phyloP scores from a whole-genome alignment of 2,113 vertebrate species.

The Gallinago jamesoni region DNA sequence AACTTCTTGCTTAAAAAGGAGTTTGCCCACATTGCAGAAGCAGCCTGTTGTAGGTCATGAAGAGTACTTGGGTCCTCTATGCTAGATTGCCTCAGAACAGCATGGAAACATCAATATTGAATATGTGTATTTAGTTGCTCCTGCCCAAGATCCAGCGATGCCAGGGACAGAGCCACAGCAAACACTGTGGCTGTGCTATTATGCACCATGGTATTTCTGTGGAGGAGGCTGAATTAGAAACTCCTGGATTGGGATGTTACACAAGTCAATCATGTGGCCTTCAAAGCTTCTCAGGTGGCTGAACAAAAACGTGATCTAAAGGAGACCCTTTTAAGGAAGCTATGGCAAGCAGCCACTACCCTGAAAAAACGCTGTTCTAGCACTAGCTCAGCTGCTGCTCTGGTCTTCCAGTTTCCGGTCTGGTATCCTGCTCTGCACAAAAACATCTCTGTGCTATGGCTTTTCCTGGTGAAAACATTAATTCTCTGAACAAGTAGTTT shows the following conservation, averaged over 20 bases:
- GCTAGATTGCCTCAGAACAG: not conserved
- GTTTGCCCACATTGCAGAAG: not conserved
- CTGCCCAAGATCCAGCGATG: not conserved
- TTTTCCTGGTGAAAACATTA: not conserved
- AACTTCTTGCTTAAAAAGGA: not conserved
- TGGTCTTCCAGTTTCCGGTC: constrained; percentile 32
- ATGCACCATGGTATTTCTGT: not conserved
- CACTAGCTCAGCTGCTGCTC: constrained; percentile 12
- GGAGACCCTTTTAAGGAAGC: constrained; percentile 25
- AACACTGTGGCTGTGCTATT: not conserved
- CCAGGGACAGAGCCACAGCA: not conserved
- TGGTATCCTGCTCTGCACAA: constrained; percentile 44
- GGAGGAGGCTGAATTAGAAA: not conserved
- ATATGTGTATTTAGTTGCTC: not conserved
- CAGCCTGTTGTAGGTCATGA: not conserved
- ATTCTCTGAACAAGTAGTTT: not conserved
- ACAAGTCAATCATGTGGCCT: not conserved
- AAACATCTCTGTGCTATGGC: not conserved
- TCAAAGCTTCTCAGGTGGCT: not conserved
- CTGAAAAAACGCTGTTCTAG: constrained; percentile 3
- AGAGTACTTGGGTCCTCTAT: not conserved
- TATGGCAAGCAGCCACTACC: not conserved
- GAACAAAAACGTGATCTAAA: not conserved
- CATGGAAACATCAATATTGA: not conserved
- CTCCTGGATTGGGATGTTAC: not conserved